phyloP scores from a whole-genome alignment of 2,113 vertebrate genomes.

The Chloebia gouldiae region DNA sequence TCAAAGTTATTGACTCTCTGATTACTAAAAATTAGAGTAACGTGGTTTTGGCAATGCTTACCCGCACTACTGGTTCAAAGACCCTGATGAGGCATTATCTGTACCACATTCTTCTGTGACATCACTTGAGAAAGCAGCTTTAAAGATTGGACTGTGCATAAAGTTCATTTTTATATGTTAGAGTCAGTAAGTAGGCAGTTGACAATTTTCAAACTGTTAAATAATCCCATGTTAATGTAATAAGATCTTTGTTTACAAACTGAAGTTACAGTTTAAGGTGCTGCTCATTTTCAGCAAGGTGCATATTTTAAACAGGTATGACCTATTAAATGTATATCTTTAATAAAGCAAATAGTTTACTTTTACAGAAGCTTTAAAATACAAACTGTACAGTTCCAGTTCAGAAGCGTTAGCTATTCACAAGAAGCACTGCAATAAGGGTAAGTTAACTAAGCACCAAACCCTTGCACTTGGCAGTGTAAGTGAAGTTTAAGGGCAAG shows the following conservation, averaged over 20 bases:
- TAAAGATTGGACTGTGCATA: not conserved
- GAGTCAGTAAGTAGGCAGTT: constrained; percentile 56
- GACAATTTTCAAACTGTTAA: constrained; percentile 48
- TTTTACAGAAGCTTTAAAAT: constrained; percentile 85
- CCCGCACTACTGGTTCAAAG: rapidly evolving
- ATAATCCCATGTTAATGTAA: constrained; percentile 45
- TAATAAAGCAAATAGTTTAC: constrained; percentile 85
- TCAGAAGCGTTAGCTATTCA: constrained; percentile 78
- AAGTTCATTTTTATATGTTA: not conserved
- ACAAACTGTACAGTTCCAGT: constrained; percentile 86
- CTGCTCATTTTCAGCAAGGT: constrained; percentile 50
- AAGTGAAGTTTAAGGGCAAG: constrained; percentile 67
- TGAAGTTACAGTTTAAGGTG: constrained; percentile 35
- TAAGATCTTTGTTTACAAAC: constrained; percentile 47
- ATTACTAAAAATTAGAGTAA: not conserved
- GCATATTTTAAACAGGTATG: constrained; percentile 70
- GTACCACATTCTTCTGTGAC: not conserved
- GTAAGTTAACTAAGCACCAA: constrained; percentile 71
- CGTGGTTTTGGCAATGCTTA: rapidly evolving
- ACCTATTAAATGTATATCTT: constrained; percentile 80
- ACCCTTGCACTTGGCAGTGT: constrained; percentile 69
- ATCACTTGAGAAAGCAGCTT: not conserved
- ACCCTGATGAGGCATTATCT: not conserved
- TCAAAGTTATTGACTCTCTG: not conserved
- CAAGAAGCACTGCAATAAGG: constrained; percentile 72